Evolutionary conservation across 2,888 invertebrate species (phyloP).

Genomic region (Cryptocheilus praepositus): DNA sequence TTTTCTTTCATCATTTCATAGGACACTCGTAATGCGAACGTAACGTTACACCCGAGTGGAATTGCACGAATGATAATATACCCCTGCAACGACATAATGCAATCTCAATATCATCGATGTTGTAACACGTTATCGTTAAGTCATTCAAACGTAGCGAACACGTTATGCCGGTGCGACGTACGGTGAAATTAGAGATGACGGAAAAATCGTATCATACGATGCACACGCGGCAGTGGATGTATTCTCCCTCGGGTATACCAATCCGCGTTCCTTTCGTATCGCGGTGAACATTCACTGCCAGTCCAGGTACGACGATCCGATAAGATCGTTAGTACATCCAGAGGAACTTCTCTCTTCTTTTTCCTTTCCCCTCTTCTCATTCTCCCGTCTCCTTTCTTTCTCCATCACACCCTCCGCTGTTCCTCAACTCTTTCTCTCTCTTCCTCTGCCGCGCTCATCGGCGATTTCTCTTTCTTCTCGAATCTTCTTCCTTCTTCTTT

Average conservation of each 20-base stretch:
- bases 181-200: no score
- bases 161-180: slow-evolving; percentile 18
- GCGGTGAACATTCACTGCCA: slow-evolving; percentile 44
- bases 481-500: slow-evolving; percentile 17
- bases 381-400: slow-evolving; percentile 7
- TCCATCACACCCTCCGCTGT: neutral
- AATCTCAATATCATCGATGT: no score
- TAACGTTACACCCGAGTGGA: no score
- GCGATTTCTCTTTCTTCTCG: slow-evolving; percentile 15
- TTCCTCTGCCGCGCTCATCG: slow-evolving; percentile 1
- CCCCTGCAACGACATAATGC: no score
- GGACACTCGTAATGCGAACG: no score
- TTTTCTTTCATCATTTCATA: no score
- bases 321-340: slow-evolving; percentile 36
- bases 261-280: slow-evolving; percentile 45
- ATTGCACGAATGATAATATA: no score
- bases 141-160: slow-evolving; percentile 24
- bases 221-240: neutral
- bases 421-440: slow-evolving; percentile 35
- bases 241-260: slow-evolving; percentile 3
- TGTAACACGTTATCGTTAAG: neutral
- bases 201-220: neutral
- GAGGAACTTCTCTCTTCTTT: slow-evolving; percentile 31
- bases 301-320: slow-evolving; percentile 38
- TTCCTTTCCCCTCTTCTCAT: slow-evolving; percentile 20